Evolutionary conservation across 2,113 vertebrate genomes (phyloP), one percentile per base, ranked within the genome.

Genomic region (Laterallus jamaicensis): DNA sequence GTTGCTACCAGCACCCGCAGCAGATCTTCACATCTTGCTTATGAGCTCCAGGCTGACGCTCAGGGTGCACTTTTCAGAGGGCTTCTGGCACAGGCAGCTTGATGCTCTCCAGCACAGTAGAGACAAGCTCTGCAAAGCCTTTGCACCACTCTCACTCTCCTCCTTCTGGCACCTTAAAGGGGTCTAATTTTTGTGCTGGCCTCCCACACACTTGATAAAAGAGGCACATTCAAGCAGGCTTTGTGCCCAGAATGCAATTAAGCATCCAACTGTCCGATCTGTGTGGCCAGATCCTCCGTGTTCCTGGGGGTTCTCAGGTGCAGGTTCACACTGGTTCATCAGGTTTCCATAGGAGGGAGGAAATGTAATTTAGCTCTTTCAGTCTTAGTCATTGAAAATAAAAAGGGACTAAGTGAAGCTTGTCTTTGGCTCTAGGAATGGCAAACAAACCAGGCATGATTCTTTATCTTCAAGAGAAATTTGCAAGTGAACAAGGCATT

Each of bases 281-380:
- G 90, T 96, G 95, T 95, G 94, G 93, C 93, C 92, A 96, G 76
- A 88, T 83, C 95, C 77, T 71, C 20, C 0, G 25, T 0, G 12
- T 90, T 93, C 92, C 88, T 6, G 80, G 80, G 86, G 80, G 69
- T 97, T 82, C 95, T 96, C 95, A 95, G 95, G 92, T 95, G 93
- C 90, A 69, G 95, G 92, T 96, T 96, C 95, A 95, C 92, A 90
- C 86, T 93, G 93, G 95, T 96, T 96, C 95, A 94, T 86, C 95
- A 95, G 86, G 90, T 94, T 96, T 95, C 92, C 95, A 76, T 68
- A 82, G 87, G 0, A 42, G 86, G 90, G 50, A 92, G 93, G 93
- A 94, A 96, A 96, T 90, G 92, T 90, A 87, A 96, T 96, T 97
- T 95, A 94, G 93, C 85, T 92, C 90, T 96, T 97, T 93, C 79